A percentile compares a stretch with the other conserved stretches of the same genome.
Evolutionary conservation across 2,888 invertebrate genomes (phyloP).

Genomic region (Callosobruchus maculatus): DNA sequence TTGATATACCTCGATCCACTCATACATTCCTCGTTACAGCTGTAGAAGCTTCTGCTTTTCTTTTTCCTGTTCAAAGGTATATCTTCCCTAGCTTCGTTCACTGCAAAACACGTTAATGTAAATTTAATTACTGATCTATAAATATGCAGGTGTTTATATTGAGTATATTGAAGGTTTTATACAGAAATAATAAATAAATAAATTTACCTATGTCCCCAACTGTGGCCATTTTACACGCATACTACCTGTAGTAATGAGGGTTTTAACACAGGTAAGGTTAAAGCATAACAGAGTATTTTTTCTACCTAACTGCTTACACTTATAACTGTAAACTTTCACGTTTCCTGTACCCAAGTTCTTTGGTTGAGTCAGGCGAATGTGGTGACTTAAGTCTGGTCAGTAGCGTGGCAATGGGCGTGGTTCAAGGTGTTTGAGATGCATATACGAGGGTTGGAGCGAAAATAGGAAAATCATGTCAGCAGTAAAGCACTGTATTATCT

Average conservation of each 20-base stretch:
- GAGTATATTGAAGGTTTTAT: not conserved
- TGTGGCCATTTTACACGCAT: conserved; percentile 9
- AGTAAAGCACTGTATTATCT: too few species aligned
- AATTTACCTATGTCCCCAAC: conserved; percentile 3
- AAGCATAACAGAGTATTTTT: not conserved
- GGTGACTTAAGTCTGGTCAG: conserved; percentile 5
- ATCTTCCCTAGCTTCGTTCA: conserved; percentile 54
- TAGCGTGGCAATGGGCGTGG: not conserved
- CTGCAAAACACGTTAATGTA: conserved; percentile 10
- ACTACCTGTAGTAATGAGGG: conserved; percentile 12
- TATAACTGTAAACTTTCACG: conserved; percentile 15
- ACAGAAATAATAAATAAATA: not conserved
- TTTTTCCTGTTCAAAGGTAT: conserved; percentile 53
- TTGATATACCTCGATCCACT: conserved; percentile 65
- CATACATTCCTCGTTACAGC: conserved; percentile 41
- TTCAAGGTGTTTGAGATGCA: not conserved
- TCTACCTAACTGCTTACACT: not conserved
- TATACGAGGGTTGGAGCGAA: not conserved
- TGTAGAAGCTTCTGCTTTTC: conserved; percentile 33
- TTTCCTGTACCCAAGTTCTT: conserved; percentile 11
- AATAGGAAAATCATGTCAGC: too few species aligned
- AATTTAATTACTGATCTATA: not conserved
- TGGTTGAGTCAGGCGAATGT: conserved; percentile 4
- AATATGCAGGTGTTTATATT: not conserved
- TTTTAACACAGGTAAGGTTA: too few species aligned